phyloP scores from a whole-genome alignment of 1,140 invertebrate genomes.

The Mesaphorura yosii region DNA sequence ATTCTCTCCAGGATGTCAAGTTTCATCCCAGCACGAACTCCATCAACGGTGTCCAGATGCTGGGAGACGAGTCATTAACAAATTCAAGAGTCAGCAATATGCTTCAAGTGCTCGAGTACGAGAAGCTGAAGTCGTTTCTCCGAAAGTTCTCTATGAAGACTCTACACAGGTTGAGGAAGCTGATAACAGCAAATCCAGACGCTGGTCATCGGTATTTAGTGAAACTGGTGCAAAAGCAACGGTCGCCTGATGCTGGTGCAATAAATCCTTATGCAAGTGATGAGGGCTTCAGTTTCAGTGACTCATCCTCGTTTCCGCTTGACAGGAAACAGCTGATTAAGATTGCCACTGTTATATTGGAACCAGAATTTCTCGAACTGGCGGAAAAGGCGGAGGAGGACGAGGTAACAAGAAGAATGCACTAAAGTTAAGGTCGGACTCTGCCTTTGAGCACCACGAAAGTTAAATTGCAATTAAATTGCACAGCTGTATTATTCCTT shows the following conservation, averaged over 20 bases:
- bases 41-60: too few relatives aligned
- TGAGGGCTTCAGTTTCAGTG: background rate
- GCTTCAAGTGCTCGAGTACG: too few relatives aligned
- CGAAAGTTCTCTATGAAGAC: background rate
- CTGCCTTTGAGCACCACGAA: too few relatives aligned
- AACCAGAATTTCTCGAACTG: background rate
- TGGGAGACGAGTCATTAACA: too few relatives aligned
- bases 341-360: background rate
- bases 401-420: background rate
- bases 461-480: too few relatives aligned
- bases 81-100: too few relatives aligned
- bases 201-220: background rate
- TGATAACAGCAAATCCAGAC: background rate
- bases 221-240: background rate
- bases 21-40: too few relatives aligned
- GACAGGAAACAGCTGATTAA: background rate
- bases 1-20: too few relatives aligned
- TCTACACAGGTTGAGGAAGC: background rate
- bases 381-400: background rate
- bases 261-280: background rate
- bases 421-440: too few relatives aligned
- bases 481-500: too few relatives aligned
- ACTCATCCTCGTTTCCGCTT: background rate
- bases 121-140: too few relatives aligned
- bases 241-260: background rate